Conservation (phyloP, 2,888 invertebrate genomes). For the Zygaena filipendulae region DNA sequence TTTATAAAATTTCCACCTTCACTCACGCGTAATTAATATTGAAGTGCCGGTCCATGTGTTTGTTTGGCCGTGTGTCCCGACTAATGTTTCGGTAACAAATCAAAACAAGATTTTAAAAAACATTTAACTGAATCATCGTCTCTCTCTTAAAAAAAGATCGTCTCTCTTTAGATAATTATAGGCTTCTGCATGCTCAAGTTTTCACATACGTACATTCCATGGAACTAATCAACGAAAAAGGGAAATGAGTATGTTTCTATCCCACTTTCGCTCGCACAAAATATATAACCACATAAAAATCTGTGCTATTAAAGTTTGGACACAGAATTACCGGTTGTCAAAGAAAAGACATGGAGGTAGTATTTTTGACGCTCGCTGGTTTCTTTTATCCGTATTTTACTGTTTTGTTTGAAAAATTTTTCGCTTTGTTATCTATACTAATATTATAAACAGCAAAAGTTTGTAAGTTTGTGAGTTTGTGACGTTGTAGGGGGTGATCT, state of each 20-base stretch:
- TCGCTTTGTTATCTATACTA: too few species aligned
- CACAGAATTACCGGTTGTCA: constrained; percentile 11
- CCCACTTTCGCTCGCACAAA: constrained; percentile 10
- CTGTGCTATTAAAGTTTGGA: constrained; percentile 8
- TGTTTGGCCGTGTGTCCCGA: constrained; percentile 24
- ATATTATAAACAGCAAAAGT: too few species aligned
- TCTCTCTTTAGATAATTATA: constrained; percentile 63
- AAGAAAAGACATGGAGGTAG: too few species aligned
- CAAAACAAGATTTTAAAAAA: constrained; percentile 54
- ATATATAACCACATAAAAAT: neutral
- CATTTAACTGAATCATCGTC: constrained; percentile 63
- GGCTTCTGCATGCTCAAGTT: constrained; percentile 29
- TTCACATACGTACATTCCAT: constrained; percentile 34
- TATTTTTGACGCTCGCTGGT: too few species aligned
- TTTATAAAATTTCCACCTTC: too few species aligned
- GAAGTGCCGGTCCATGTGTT: too few species aligned
- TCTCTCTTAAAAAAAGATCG: constrained; percentile 53
- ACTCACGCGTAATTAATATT: too few species aligned
- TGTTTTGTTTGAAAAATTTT: too few species aligned
- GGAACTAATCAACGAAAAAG: constrained; percentile 40
- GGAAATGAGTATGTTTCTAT: constrained; percentile 15
- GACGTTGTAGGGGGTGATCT: too few species aligned
- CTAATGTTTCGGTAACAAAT: constrained; percentile 54
- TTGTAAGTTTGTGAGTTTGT: too few species aligned
- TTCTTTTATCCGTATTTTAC: too few species aligned